Percentiles rank a stretch among this genome's conserved stretches.
These are phyloP conservation scores for Stenichneumon culpator DNA, from an alignment of 2,888 invertebrate species.

Conservation along the genomic window DNA sequence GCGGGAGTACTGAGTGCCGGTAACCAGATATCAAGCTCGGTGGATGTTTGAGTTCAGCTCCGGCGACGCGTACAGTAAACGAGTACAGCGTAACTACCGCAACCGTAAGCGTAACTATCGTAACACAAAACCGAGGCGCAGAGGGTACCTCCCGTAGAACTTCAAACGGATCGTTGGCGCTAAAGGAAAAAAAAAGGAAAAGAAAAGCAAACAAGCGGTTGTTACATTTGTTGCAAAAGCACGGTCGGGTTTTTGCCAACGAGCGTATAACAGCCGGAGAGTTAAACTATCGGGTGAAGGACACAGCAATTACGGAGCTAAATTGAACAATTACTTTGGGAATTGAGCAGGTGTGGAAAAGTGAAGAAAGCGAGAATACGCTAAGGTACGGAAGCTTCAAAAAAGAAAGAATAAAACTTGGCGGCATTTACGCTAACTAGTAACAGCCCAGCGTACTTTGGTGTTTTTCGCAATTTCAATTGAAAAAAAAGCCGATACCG, in stretches of 20 bases:
- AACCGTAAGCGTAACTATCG: not conserved
- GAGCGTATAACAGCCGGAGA: not conserved
- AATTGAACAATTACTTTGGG: conserved; percentile 3
- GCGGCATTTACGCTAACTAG: not conserved
- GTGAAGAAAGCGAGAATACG: not conserved
- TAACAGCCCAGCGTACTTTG: not conserved
- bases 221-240: conserved; percentile 5
- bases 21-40: conserved; percentile 53
- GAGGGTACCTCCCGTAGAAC: not conserved
- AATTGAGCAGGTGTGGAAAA: conserved; percentile 1
- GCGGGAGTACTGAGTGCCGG: not conserved
- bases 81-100: not conserved
- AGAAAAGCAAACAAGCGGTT: not conserved
- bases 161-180: conserved; percentile 9
- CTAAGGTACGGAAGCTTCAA: not conserved
- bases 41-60: conserved; percentile 39
- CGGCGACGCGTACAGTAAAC: not conserved
- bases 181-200: not conserved
- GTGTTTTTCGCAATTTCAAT: not conserved
- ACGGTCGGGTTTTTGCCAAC: not conserved
- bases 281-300: not conserved
- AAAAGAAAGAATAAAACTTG: not conserved
- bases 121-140: conserved; percentile 16
- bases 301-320: not conserved
- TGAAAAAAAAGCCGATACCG: not conserved